A percentile compares a stretch with the other conserved stretches of the same genome.
Evolutionary conservation across 1,140 invertebrate species (phyloP).

Genomic region (Leptopilina clavipes): DNA sequence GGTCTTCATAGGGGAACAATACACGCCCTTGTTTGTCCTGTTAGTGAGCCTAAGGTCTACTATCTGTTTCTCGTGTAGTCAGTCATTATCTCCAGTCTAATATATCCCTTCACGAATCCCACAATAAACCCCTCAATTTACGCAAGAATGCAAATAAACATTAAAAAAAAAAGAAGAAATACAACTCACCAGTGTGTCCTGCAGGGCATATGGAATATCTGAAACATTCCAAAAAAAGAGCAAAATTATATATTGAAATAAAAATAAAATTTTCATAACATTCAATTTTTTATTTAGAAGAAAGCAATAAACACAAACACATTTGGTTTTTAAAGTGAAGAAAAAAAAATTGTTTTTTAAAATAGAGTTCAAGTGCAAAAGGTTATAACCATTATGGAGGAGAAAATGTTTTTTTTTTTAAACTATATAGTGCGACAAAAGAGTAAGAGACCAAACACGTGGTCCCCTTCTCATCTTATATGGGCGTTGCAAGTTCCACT

Average conservation of each 20-base stretch:
- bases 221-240: too few relatives aligned
- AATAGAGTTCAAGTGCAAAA: neutral
- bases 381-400: neutral
- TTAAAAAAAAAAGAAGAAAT: too few relatives aligned
- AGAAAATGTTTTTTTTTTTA: neutral
- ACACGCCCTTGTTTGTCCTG: neutral
- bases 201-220: too few relatives aligned
- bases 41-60: slow-evolving; percentile 11
- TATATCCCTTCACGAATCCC: neutral
- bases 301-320: too few relatives aligned
- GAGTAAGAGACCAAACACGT: neutral
- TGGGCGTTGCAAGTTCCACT: slow-evolving; percentile 20
- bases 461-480: slow-evolving; percentile 2
- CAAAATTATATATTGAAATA: too few relatives aligned
- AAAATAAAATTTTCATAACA: too few relatives aligned
- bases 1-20: neutral
- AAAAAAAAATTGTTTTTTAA: neutral
- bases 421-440: neutral
- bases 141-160: neutral
- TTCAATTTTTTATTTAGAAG: too few relatives aligned
- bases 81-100: slow-evolving; percentile 12
- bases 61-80: neutral
- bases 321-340: too few relatives aligned
- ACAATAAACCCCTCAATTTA: neutral
- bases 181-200: too few relatives aligned